Evolutionary conservation across 2,113 vertebrate species (phyloP), one percentile per base, ranked within the genome.

Genomic region (Stigmatopora nigra): DNA sequence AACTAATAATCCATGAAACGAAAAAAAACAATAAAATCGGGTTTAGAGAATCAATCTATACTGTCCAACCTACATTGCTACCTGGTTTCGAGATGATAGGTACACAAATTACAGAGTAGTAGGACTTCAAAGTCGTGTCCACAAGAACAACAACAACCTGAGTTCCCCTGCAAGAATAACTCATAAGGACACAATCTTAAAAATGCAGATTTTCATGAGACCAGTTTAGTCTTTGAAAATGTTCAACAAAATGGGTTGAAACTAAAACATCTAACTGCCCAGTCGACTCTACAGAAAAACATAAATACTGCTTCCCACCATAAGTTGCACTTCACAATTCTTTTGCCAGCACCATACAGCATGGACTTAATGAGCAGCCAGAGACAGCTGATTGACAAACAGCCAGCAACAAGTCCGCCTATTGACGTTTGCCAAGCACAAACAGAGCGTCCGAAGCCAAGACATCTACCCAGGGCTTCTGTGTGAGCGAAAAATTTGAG

Each of bases 381-480:
- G 20, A 72, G 44, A 61, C 22, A 51, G 52, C 47, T 69, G 16
- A 63, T 60, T 59, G 65, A 60, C 31, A 69, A 64, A 65, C 49
- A 73, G 49, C 53, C 55, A 38, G 61, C 53, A 70, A 70, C 25
- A 69, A 67, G 64, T 79, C 69, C 66, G 59, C 61, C 63, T 47
- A 60, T 55, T 78, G 69, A 78, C 63, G 71, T 82, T 80, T 82
- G 65, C 73, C 67, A 63, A 76, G 70, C 65, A 70, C 53, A 74
- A 77, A 71, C 67, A 77, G 15, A 22, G n/a, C 19, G 19, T 68
- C 68, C 52, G 38, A 17, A 72, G 75, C 68, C 44, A 63, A 76
- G 65, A 61, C 71, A 45, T 68, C 25, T 19, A 13, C 62, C 38
- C 60, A 73, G 70, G 63, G 64, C 60, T 53, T 68, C 68, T 61